Conservation (phyloP, 2,888 invertebrate genomes). For the Melanotus villosus region DNA sequence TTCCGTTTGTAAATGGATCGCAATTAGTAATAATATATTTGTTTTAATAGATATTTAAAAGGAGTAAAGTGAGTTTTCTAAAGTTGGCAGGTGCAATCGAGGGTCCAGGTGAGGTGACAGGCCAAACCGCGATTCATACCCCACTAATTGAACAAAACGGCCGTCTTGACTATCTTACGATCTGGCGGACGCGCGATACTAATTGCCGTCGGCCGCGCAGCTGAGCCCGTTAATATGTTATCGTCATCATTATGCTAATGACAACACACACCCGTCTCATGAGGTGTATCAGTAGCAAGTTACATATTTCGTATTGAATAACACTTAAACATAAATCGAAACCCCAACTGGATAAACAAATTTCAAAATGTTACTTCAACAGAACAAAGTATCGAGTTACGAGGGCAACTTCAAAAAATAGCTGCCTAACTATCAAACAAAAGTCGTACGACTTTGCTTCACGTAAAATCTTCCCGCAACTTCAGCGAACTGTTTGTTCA, state of each 20-base stretch:
- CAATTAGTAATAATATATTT: neutral
- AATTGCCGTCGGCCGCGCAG: slow-evolving; percentile 65
- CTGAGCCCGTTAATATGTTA: slow-evolving; percentile 66
- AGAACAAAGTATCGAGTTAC: too few species aligned
- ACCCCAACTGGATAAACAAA: too few species aligned
- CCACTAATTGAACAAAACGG: slow-evolving; percentile 61
- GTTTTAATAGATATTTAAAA: neutral
- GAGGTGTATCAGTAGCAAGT: slow-evolving; percentile 48
- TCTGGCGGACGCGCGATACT: slow-evolving; percentile 61
- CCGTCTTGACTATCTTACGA: slow-evolving; percentile 54
- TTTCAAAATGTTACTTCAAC: too few species aligned
- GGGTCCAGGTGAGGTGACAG: slow-evolving; percentile 60
- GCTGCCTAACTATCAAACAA: too few species aligned
- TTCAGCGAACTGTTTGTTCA: too few species aligned
- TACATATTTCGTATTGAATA: slow-evolving; percentile 3
- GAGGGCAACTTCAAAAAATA: too few species aligned
- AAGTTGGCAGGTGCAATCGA: slow-evolving; percentile 55
- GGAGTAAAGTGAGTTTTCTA: slow-evolving; percentile 6
- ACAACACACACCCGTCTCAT: slow-evolving; percentile 54
- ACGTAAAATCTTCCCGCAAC: too few species aligned
- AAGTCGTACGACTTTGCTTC: too few species aligned
- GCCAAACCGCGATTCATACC: slow-evolving; percentile 59
- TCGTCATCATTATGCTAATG: slow-evolving; percentile 67
- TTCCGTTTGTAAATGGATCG: too few species aligned
- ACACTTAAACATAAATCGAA: slow-evolving; percentile 13